Conservation (phyloP, 2,797 vertebrate genomes). For the Nyctalus aviator region DNA sequence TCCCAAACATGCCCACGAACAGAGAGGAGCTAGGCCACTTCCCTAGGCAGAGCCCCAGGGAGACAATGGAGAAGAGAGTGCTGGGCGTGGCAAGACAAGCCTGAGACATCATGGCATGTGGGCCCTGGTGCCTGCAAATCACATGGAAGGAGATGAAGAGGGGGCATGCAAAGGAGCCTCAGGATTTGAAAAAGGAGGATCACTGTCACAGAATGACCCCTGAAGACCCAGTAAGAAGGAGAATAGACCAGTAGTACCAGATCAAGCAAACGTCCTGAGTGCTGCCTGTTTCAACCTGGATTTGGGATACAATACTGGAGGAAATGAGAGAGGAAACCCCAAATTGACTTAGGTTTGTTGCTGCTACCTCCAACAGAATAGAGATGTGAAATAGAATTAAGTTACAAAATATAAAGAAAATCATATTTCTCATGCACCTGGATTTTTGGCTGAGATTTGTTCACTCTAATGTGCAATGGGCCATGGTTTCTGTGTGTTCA, state of each 20-base stretch:
- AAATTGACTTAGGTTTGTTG: neutral
- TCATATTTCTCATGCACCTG: neutral
- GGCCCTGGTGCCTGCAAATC: neutral
- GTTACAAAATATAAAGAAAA: constrained; percentile 37
- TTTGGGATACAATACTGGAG: neutral
- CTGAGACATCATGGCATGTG: neutral
- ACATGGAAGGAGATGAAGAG: neutral
- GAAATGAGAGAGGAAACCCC: neutral
- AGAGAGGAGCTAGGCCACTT: neutral
- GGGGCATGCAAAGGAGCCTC: neutral
- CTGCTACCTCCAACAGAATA: constrained; percentile 5
- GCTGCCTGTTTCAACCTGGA: neutral
- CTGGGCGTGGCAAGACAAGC: neutral
- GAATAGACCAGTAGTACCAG: neutral
- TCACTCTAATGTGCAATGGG: neutral
- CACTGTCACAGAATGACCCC: neutral
- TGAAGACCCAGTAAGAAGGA: neutral
- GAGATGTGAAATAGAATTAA: neutral
- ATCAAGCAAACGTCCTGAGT: neutral
- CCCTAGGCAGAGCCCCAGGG: neutral
- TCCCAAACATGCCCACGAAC: neutral
- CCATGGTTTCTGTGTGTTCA: neutral
- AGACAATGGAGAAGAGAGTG: neutral
- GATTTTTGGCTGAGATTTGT: neutral
- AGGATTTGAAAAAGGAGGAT: neutral